phyloP scores from a whole-genome alignment of 1,140 invertebrate species.

The Fopius arisanus region DNA sequence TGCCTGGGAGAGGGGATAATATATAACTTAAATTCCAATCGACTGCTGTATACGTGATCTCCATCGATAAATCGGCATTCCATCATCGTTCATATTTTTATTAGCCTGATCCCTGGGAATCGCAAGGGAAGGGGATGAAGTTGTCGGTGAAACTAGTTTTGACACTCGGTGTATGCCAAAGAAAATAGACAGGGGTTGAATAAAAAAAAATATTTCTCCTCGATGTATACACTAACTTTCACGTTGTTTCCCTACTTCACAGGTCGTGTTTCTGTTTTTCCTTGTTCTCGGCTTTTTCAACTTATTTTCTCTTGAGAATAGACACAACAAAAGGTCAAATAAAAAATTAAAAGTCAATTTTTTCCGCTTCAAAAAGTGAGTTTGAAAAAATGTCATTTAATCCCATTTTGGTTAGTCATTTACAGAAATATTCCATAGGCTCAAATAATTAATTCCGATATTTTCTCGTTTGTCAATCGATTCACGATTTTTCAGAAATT shows the following conservation, averaged over 20 bases:
- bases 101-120: neutral
- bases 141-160: neutral
- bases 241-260: neutral
- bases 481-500: too few relatives aligned
- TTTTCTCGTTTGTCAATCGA: too few relatives aligned
- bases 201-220: neutral
- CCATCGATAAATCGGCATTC: neutral
- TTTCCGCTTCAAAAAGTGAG: too few relatives aligned
- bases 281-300: neutral
- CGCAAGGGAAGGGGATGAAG: neutral
- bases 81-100: neutral
- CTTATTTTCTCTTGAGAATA: too few relatives aligned
- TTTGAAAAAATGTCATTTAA: too few relatives aligned
- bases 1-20: neutral
- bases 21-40: neutral
- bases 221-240: neutral
- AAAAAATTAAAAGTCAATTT: too few relatives aligned
- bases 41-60: too few relatives aligned
- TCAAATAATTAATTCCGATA: too few relatives aligned
- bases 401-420: too few relatives aligned
- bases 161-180: neutral
- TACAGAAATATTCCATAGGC: too few relatives aligned
- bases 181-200: neutral
- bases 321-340: too few relatives aligned
- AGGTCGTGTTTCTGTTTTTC: neutral